These are phyloP conservation scores for Trichacis sp. DNA, from an alignment of 2,888 invertebrate species.

Conservation along the genomic window DNA sequence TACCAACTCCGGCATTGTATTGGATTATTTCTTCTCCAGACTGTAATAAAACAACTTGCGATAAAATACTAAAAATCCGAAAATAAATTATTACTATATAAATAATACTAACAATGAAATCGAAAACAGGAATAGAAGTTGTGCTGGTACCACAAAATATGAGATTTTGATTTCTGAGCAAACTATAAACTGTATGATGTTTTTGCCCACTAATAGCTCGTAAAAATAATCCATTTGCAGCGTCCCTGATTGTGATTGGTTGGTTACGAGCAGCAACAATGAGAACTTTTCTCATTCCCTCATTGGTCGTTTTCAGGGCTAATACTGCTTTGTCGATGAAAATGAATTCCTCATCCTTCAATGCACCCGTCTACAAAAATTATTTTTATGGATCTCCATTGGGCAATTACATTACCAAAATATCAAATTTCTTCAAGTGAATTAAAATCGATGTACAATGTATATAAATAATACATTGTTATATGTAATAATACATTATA, in stretches of 20 bases:
- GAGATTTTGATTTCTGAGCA: conserved; percentile 76
- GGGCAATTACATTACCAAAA: no score
- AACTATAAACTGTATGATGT: conserved; percentile 77
- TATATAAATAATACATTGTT: no score
- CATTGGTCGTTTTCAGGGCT: conserved; percentile 79
- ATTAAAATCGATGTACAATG: no score
- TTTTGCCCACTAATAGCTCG: conserved; percentile 74
- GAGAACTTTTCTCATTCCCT: conserved; percentile 79
- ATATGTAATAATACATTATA: no score
- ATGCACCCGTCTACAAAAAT: conserved; percentile 49
- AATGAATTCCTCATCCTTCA: conserved; percentile 66
- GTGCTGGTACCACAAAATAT: conserved; percentile 84
- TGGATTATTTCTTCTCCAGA: conserved; percentile 75
- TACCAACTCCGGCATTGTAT: conserved; percentile 78
- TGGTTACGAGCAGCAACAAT: conserved; percentile 79
- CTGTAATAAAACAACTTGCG: conserved; percentile 69
- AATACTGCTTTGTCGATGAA: conserved; percentile 77
- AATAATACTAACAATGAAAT: conserved; percentile 77
- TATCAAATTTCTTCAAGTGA: no score
- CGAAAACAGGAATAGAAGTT: conserved; percentile 79
- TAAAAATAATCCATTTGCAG: conserved; percentile 77
- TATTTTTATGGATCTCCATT: not conserved
- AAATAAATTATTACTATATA: no score
- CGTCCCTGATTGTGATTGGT: conserved; percentile 79
- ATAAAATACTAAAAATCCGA: no score